phyloP scores from a whole-genome alignment of 2,888 invertebrate species.

The Helobdella robusta region DNA sequence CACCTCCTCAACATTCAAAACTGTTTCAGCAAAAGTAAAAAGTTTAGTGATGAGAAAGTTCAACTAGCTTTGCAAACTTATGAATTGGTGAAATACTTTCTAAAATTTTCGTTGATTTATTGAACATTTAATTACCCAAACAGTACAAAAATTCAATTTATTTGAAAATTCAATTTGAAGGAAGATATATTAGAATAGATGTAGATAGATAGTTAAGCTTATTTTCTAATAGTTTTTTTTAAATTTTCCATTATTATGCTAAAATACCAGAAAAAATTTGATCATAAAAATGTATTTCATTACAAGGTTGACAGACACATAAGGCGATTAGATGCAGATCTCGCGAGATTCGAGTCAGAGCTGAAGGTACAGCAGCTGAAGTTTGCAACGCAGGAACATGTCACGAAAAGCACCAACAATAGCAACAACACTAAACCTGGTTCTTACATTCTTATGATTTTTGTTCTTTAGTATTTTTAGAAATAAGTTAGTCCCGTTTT shows the following conservation, averaged over 20 bases:
- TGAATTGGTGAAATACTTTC: constrained; percentile 65
- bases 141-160: not conserved
- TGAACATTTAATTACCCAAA: not conserved
- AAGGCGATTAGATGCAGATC: constrained; percentile 82
- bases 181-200: not conserved
- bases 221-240: not conserved
- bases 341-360: constrained; percentile 90
- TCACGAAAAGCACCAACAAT: not conserved
- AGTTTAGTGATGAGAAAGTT: constrained; percentile 92
- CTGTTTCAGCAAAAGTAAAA: constrained; percentile 83
- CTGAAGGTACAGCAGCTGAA: constrained; percentile 88
- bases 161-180: not conserved
- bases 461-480: too few relatives aligned
- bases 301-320: constrained; percentile 84
- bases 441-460: too few relatives aligned
- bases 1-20: constrained; percentile 69
- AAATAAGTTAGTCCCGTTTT: too few relatives aligned
- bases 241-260: too few relatives aligned
- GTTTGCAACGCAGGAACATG: too few relatives aligned
- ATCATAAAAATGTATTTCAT: too few relatives aligned
- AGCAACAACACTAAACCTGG: constrained; percentile 7
- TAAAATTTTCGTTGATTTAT: too few relatives aligned
- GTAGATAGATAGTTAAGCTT: not conserved
- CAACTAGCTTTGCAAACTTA: constrained; percentile 95
- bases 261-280: too few relatives aligned